These are phyloP conservation scores for Calephelis virginiensis DNA, from an alignment of 1,140 invertebrate species.

Conservation along the genomic window DNA sequence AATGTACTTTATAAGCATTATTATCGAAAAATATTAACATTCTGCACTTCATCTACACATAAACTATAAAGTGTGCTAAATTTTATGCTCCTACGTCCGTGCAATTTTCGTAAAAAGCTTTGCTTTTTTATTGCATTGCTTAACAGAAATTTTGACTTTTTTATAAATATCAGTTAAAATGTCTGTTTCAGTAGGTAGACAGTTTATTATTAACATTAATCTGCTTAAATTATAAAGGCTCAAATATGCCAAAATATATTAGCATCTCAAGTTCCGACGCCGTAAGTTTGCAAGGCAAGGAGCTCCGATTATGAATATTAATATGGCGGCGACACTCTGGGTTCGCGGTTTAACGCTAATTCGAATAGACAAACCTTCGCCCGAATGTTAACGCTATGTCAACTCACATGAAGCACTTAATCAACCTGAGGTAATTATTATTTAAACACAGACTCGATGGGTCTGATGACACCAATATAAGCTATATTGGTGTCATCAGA, in stretches of 20 bases:
- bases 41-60: too few relatives aligned
- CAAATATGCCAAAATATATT: conserved; percentile 59
- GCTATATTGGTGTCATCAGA: too few relatives aligned
- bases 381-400: conserved; percentile 30
- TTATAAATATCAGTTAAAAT: not conserved
- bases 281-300: conserved; percentile 48
- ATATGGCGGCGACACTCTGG: conserved; percentile 59
- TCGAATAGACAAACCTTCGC: conserved; percentile 56
- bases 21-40: too few relatives aligned
- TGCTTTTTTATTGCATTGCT: too few relatives aligned
- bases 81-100: too few relatives aligned
- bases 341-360: conserved; percentile 64
- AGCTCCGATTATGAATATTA: conserved; percentile 73
- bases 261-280: conserved; percentile 51
- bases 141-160: too few relatives aligned
- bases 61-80: too few relatives aligned
- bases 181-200: not conserved
- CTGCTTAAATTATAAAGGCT: conserved; percentile 15
- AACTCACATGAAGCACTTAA: conserved; percentile 20
- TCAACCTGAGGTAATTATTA: conserved; percentile 5
- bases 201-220: conserved; percentile 3
- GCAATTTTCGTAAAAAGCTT: too few relatives aligned
- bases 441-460: not conserved
- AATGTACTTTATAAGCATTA: too few relatives aligned
- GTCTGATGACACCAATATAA: too few relatives aligned